A percentile compares a stretch with the other conserved stretches of the same genome.
Evolutionary conservation across 2,113 vertebrate genomes (phyloP).

Genomic region (Helogale parvula): DNA sequence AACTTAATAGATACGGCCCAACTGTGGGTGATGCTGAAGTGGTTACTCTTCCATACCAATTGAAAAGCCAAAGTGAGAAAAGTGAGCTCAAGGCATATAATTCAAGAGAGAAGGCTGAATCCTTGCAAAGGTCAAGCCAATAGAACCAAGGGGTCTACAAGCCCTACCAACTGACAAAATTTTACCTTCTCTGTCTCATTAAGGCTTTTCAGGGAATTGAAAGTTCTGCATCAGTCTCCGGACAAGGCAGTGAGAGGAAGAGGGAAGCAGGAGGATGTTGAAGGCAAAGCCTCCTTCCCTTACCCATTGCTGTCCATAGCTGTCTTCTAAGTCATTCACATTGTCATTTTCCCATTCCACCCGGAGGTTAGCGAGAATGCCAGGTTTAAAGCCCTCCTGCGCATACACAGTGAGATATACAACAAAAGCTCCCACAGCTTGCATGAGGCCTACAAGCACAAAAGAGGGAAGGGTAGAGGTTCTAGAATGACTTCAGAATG

Average conservation of each 20-base stretch:
- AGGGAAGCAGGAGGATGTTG: neutral
- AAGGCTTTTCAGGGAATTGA: neutral
- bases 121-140: neutral
- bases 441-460: constrained; percentile 84
- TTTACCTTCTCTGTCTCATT: neutral
- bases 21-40: neutral
- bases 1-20: neutral
- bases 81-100: neutral
- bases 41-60: neutral
- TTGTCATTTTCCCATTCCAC: constrained; percentile 81
- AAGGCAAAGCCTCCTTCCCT: neutral
- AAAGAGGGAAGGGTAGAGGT: neutral
- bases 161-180: neutral
- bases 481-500: neutral
- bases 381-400: constrained; percentile 86
- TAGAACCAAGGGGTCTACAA: neutral
- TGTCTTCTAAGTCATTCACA: constrained; percentile 85
- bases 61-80: neutral
- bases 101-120: neutral
- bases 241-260: neutral
- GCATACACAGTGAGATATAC: constrained; percentile 87
- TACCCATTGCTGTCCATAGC: constrained; percentile 90
- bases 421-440: constrained; percentile 87
- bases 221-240: neutral
- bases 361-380: constrained; percentile 78